Evolutionary conservation across 2,888 invertebrate genomes (phyloP).

Genomic region (Pristionchus fissidentatus): DNA sequence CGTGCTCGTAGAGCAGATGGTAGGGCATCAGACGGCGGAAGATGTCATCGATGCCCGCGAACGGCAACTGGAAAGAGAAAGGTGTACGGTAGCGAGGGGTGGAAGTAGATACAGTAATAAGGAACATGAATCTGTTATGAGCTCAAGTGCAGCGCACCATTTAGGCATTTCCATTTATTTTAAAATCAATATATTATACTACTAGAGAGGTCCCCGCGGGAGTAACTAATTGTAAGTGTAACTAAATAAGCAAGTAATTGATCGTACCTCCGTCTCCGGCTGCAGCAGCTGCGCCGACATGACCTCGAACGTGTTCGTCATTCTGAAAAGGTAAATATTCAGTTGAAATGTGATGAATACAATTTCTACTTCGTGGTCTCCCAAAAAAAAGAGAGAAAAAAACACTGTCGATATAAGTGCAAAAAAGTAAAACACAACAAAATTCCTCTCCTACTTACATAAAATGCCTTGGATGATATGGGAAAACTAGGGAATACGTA

Average conservation of each 20-base stretch:
- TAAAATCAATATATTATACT: too few species aligned
- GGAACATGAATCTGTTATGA: neutral
- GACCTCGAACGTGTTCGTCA: constrained; percentile 12
- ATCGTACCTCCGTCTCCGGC: constrained; percentile 19
- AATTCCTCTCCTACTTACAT: too few species aligned
- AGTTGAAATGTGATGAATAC: too few species aligned
- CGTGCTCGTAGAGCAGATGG: constrained; percentile 41
- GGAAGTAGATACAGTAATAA: neutral
- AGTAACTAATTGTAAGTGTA: too few species aligned
- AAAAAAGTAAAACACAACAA: neutral
- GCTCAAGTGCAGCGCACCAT: too few species aligned
- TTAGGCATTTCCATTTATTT: too few species aligned
- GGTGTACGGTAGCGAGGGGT: neutral
- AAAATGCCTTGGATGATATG: too few species aligned
- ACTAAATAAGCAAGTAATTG: neutral
- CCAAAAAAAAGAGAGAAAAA: too few species aligned
- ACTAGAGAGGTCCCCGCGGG: too few species aligned
- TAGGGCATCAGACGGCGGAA: constrained; percentile 29
- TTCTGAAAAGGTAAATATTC: too few species aligned
- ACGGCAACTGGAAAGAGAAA: neutral
- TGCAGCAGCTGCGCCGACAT: neutral
- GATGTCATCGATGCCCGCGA: neutral
- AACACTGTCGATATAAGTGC: neutral
- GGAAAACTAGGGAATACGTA: too few species aligned
- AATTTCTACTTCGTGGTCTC: too few species aligned